Percentiles rank a stretch among this genome's conserved stretches.
phyloP scores from a whole-genome alignment of 2,113 vertebrate species.

The Malurus cyaneus region DNA sequence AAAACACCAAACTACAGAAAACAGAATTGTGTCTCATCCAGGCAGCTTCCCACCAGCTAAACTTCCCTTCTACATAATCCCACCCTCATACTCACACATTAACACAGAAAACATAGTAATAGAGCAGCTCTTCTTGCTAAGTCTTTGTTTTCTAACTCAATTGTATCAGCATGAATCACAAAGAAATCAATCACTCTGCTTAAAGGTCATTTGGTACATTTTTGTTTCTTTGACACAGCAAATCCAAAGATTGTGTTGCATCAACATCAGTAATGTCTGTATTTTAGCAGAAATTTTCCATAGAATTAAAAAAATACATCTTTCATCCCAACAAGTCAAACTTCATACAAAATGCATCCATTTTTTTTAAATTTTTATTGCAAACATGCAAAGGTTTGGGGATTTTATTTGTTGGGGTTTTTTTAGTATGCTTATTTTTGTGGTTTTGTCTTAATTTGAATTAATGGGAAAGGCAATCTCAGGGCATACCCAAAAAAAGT shows the following conservation, averaged over 20 bases:
- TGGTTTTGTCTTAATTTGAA: not conserved
- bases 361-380: not conserved
- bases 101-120: not conserved
- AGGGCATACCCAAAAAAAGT: not conserved
- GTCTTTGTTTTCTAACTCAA: not conserved
- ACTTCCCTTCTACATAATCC: not conserved
- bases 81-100: not conserved
- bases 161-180: not conserved
- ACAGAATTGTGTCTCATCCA: not conserved
- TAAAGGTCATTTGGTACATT: not conserved
- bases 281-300: not conserved
- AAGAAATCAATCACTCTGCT: not conserved
- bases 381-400: not conserved
- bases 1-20: not conserved
- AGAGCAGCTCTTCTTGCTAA: not conserved
- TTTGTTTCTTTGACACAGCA: not conserved
- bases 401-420: no score
- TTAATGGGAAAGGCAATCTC: not conserved
- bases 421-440: not conserved
- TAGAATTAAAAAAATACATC: not conserved
- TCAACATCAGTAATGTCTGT: not conserved
- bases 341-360: rapidly evolving
- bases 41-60: not conserved
- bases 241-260: not conserved
- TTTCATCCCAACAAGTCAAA: not conserved